Percentiles rank a stretch among this genome's conserved stretches.
These are phyloP conservation scores for Sciurus niger DNA, from an alignment of 2,113 vertebrate species.

Conservation along the genomic window DNA sequence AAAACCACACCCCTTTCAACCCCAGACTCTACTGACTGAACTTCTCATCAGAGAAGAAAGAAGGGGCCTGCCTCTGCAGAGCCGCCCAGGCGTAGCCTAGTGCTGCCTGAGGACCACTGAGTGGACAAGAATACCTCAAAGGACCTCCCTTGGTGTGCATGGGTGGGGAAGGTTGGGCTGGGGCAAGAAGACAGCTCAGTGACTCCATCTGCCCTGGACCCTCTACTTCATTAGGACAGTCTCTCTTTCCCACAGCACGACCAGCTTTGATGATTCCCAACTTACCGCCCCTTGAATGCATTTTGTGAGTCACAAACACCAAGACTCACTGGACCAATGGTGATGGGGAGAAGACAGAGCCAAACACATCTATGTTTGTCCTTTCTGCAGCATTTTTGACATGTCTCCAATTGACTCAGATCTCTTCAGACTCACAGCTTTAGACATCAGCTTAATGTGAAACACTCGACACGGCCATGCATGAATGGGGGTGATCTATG, in stretches of 20 bases:
- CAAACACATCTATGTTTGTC: slow-evolving; percentile 47
- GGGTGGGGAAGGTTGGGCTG: background rate
- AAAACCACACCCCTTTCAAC: background rate
- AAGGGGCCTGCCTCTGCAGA: background rate
- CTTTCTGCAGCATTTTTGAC: slow-evolving; percentile 67
- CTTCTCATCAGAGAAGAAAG: background rate
- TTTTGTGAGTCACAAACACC: slow-evolving; percentile 46
- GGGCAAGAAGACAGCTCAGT: background rate
- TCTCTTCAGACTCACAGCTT: slow-evolving; percentile 62
- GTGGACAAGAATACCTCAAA: background rate
- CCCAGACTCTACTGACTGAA: background rate
- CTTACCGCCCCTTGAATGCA: slow-evolving; percentile 18
- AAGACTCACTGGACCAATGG: background rate
- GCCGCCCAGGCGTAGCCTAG: background rate
- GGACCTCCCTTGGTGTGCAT: background rate
- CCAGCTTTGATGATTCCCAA: background rate
- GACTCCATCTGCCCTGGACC: background rate
- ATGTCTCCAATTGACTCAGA: slow-evolving; percentile 69
- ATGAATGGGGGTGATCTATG: slow-evolving; percentile 74
- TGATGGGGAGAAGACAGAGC: slow-evolving; percentile 30
- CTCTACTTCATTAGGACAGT: slow-evolving; percentile 19
- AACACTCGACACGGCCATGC: slow-evolving; percentile 20
- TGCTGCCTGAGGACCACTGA: background rate
- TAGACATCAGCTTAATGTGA: slow-evolving; percentile 53
- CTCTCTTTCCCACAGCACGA: background rate